Percentiles rank a stretch among this genome's conserved stretches.
Evolutionary conservation across 1,140 invertebrate species (phyloP).

Genomic region (Drosophila ambigua): DNA sequence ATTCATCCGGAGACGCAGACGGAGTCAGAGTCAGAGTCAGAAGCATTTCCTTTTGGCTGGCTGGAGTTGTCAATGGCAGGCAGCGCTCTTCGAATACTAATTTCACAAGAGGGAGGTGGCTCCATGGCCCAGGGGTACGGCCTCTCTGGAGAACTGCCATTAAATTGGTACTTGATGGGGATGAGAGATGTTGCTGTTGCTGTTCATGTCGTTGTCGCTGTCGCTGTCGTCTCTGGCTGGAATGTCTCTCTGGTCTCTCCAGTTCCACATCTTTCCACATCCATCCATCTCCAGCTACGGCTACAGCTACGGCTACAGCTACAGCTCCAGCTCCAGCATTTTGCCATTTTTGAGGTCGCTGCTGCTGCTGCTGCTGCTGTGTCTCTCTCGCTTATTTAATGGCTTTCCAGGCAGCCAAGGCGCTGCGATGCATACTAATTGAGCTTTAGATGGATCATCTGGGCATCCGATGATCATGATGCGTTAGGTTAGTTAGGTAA

Average conservation of each 20-base stretch:
- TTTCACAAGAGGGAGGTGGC: constrained; percentile 12
- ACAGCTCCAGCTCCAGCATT: constrained; percentile 22
- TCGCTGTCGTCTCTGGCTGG: constrained; percentile 8
- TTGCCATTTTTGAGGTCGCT: constrained; percentile 70
- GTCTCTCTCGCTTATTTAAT: constrained; percentile 75
- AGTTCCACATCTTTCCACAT: constrained; percentile 15
- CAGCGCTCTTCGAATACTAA: constrained; percentile 60
- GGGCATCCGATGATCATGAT: constrained; percentile 66
- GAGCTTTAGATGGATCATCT: constrained; percentile 43
- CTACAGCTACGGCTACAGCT: constrained; percentile 9
- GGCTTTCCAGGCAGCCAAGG: constrained; percentile 27
- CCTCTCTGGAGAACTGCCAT: constrained; percentile 55
- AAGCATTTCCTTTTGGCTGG: constrained; percentile 15
- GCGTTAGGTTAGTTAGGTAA: constrained; percentile 54
- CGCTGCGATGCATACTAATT: constrained; percentile 68
- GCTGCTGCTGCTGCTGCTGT: background rate
- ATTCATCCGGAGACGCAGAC: constrained; percentile 41
- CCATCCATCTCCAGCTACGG: constrained; percentile 4
- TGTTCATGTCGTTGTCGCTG: constrained; percentile 38
- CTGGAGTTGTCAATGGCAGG: constrained; percentile 28
- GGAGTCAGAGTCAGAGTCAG: background rate
- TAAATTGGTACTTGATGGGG: constrained; percentile 69
- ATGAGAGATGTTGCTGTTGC: constrained; percentile 40
- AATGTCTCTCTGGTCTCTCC: constrained; percentile 17
- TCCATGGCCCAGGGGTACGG: no score